Base-by-base conservation (phyloP, 2,797 vertebrate genomes). In the Tapirus indicus region DNA sequence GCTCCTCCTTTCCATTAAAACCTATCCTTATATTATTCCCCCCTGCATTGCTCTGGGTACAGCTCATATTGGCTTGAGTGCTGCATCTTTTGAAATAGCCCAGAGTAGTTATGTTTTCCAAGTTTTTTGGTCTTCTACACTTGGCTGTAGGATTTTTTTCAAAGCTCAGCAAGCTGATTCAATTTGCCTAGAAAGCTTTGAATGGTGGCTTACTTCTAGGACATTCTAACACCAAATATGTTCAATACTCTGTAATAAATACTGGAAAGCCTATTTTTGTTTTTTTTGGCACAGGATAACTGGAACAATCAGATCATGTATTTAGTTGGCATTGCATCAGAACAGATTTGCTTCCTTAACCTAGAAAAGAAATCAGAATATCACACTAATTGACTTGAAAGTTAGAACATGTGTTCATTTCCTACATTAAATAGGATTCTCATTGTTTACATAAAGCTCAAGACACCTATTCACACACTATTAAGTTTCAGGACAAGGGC, bases 121-220 rank as follows among this genome's bases (percentile, higher is more conserved):
- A 79, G 35, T 86, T 83, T 44, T 74, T 83, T 54, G 78, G 69
- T 41, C 58, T 80, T 69, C 78, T 85, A 66, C 71, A 91, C n/a
- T 68, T 14, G 1, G 41, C 58, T 60, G 5, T 1, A 49, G 78
- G 41, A 56, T n/a, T 60, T 79, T 95, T 95, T 98, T 97, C 58
- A 75, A 84, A 97, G 79, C n/a, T 78, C 78, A 92, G 27, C 1
- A 72, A 74, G 11, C 35, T 83, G 74, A 83, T 72, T 23, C 47
- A 96, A 91, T 91, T 71, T 78, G 44, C 60, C 84, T 68, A 97
- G 66, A 93, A 98, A 97, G 86, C 71, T 58, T 92, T 88, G 21
- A 78, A 87, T 7, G 38, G n/a, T 8, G 27, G 56, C 25, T 27
- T 32, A 80, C 95, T 96, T 77, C 49, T 16, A 56, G 89, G 62